phyloP scores from a whole-genome alignment of 2,113 vertebrate genomes.

The Sphaerodactylus townsendi region DNA sequence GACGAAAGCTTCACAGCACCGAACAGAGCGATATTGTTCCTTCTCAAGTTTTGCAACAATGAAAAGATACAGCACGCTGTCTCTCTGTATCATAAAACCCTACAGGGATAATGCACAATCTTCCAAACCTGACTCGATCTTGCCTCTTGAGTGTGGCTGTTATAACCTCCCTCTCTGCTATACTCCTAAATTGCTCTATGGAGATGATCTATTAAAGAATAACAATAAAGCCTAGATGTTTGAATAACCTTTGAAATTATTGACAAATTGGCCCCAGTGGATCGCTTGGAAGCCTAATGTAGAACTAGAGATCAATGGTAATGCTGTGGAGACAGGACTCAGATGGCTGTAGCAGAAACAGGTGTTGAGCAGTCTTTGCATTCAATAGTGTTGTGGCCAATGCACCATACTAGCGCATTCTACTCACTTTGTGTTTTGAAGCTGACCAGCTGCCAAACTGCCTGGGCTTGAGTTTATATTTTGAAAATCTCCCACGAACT shows the following conservation, averaged over 20 bases:
- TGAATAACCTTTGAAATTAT: slow-evolving; percentile 69
- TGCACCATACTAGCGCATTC: not conserved
- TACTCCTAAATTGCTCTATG: slow-evolving; percentile 46
- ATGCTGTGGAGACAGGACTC: slow-evolving; percentile 50
- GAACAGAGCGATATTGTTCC: not conserved
- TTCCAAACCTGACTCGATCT: not conserved
- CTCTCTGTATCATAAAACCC: not conserved
- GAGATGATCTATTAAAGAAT: slow-evolving; percentile 63
- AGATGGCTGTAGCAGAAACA: slow-evolving; percentile 36
- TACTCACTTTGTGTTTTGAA: not conserved
- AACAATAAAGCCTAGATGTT: slow-evolving; percentile 53
- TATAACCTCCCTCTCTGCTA: slow-evolving; percentile 50
- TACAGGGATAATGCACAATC: not conserved
- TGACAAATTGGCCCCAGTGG: slow-evolving; percentile 38
- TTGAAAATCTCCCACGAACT: not conserved
- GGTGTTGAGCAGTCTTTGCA: not conserved
- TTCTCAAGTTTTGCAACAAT: not conserved
- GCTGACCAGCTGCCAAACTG: not conserved
- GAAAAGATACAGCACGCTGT: fast-evolving
- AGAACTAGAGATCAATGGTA: slow-evolving; percentile 53
- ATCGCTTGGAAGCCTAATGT: slow-evolving; percentile 40
- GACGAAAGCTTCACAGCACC: not conserved
- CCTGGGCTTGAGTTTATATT: not conserved
- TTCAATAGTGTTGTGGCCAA: not conserved
- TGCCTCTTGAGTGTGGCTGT: not conserved